phyloP scores from a whole-genome alignment of 1,140 invertebrate genomes.

The Protaetia brevitarsis region DNA sequence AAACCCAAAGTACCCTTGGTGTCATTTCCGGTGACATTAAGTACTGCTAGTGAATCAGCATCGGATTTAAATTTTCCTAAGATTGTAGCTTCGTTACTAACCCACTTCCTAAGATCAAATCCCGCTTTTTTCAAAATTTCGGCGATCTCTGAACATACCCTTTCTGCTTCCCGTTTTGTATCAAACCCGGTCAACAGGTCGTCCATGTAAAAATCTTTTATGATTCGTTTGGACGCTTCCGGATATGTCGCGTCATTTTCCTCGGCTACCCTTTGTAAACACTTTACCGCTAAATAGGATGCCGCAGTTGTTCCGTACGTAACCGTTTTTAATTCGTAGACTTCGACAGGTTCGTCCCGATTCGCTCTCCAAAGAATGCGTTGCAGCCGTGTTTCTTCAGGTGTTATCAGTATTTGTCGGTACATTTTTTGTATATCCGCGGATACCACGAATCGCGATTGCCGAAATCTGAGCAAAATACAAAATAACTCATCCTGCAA shows the following conservation, averaged over 20 bases:
- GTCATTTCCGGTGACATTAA: too few relatives aligned
- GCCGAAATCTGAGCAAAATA: constrained; percentile 30
- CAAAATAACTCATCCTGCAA: constrained; percentile 30
- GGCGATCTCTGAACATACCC: neutral
- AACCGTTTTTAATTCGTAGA: neutral
- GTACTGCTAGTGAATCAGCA: too few relatives aligned
- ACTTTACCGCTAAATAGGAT: constrained; percentile 27
- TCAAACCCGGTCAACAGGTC: constrained; percentile 10
- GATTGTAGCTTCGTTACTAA: too few relatives aligned
- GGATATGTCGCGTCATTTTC: neutral
- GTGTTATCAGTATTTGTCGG: constrained; percentile 41
- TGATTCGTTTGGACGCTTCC: neutral
- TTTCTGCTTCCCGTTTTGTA: neutral
- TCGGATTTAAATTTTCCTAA: too few relatives aligned
- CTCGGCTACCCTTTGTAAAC: neutral
- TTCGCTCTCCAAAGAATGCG: constrained; percentile 41
- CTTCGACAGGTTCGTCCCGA: constrained; percentile 1
- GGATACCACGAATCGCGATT: constrained; percentile 11
- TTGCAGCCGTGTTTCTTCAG: constrained; percentile 38
- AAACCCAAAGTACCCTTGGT: too few relatives aligned
- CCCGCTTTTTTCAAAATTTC: neutral
- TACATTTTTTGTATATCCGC: constrained; percentile 50
- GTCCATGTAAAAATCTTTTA: constrained; percentile 23
- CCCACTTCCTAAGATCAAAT: constrained; percentile 16
- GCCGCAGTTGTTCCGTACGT: constrained; percentile 39